Evolutionary conservation across 2,888 invertebrate species (phyloP).

Genomic region (Heliconius hortense): DNA sequence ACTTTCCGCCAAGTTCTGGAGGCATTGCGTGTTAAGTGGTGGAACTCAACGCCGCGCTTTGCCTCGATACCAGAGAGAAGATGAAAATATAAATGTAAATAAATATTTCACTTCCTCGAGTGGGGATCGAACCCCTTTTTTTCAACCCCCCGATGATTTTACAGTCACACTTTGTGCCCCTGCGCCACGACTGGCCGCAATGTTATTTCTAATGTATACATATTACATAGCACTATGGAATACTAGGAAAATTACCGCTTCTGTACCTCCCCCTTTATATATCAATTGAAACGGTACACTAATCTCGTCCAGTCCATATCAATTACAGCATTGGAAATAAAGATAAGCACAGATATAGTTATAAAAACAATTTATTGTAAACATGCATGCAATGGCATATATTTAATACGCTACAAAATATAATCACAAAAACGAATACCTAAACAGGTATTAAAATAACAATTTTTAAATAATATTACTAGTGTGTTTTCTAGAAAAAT

Average conservation of each 20-base stretch:
- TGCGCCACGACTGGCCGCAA: too few relatives aligned
- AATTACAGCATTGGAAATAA: constrained; percentile 12
- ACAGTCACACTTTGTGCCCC: not conserved
- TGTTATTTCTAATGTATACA: too few relatives aligned
- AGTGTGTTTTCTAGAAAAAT: not conserved
- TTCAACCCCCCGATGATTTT: too few relatives aligned
- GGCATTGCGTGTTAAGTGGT: too few relatives aligned
- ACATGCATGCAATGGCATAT: constrained; percentile 30
- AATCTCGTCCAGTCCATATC: not conserved
- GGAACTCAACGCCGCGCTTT: too few relatives aligned
- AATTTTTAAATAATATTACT: not conserved
- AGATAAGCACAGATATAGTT: constrained; percentile 26
- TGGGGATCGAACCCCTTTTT: too few relatives aligned
- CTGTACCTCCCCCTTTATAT: constrained; percentile 1
- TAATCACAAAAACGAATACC: constrained; percentile 10
- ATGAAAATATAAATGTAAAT: too few relatives aligned
- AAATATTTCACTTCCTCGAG: too few relatives aligned
- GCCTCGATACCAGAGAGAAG: too few relatives aligned
- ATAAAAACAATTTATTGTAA: constrained; percentile 39
- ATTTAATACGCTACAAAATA: constrained; percentile 8
- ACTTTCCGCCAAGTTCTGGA: too few relatives aligned
- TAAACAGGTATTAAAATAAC: not conserved
- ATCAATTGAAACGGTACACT: not conserved
- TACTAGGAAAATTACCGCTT: not conserved
- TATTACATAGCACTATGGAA: too few relatives aligned